These are phyloP conservation scores for Eueremaeus valkanovi DNA, from an alignment of 2,888 invertebrate species.

Conservation along the genomic window DNA sequence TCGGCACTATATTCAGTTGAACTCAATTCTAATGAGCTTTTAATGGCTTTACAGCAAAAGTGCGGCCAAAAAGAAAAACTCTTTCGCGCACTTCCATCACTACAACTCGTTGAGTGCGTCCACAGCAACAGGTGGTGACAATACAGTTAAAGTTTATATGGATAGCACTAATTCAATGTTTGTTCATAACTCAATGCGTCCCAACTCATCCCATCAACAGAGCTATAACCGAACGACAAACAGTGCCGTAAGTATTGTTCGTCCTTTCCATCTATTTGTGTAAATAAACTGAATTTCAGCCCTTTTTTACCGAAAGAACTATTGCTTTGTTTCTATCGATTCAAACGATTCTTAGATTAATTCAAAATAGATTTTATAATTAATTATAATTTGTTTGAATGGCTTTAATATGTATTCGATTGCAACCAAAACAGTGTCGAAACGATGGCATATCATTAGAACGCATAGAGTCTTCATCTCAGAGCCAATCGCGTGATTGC, in stretches of 20 bases:
- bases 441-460: slow-evolving; percentile 35
- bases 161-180: slow-evolving; percentile 49
- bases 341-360: neutral
- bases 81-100: slow-evolving; percentile 3
- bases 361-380: neutral
- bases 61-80: slow-evolving; percentile 39
- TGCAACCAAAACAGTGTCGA: no score
- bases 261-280: neutral
- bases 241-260: slow-evolving; percentile 2
- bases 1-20: no score
- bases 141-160: slow-evolving; percentile 53
- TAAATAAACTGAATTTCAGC: no score
- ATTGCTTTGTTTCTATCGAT: no score
- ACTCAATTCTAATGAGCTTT: no score
- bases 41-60: slow-evolving; percentile 9
- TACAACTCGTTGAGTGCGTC: slow-evolving; percentile 38
- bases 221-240: neutral
- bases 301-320: no score
- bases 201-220: slow-evolving; percentile 4
- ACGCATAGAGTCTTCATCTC: slow-evolving; percentile 36
- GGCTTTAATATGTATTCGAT: slow-evolving; percentile 8
- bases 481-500: slow-evolving; percentile 46
- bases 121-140: slow-evolving; percentile 50
- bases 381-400: neutral
- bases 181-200: slow-evolving; percentile 20